These are phyloP conservation scores for Drosophila greeni DNA, from an alignment of 2,888 invertebrate genomes.

Conservation along the genomic window DNA sequence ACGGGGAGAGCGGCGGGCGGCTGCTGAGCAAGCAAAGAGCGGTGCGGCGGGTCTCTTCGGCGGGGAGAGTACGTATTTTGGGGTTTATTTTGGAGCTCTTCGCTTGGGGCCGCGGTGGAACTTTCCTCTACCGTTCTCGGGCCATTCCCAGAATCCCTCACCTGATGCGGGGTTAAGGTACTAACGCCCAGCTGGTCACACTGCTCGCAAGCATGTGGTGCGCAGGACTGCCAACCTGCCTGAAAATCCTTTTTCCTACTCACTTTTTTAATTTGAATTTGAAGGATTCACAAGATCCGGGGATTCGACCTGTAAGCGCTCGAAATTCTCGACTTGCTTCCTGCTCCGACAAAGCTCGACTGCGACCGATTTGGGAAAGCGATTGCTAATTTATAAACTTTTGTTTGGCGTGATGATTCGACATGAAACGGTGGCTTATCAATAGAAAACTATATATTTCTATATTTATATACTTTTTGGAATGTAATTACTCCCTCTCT, in stretches of 20 bases:
- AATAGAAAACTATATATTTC: constrained; percentile 32
- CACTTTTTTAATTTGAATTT: constrained; percentile 2
- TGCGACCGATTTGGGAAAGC: constrained; percentile 41
- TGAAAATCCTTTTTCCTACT: constrained; percentile 14
- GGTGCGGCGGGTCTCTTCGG: not conserved
- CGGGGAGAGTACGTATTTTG: constrained; percentile 11
- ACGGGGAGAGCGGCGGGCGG: constrained; percentile 10
- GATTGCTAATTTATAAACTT: constrained; percentile 65
- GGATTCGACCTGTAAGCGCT: not conserved
- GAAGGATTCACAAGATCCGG: constrained; percentile 1
- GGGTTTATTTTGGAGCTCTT: constrained; percentile 34
- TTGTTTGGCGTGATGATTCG: constrained; percentile 34
- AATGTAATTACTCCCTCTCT: constrained; percentile 10
- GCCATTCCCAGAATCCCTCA: constrained; percentile 13
- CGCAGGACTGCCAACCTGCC: constrained; percentile 45
- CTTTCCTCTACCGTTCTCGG: constrained; percentile 28
- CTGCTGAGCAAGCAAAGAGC: constrained; percentile 3
- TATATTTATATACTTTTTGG: constrained; percentile 13
- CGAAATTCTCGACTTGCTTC: constrained; percentile 29
- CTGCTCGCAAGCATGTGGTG: not conserved
- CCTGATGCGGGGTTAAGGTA: not conserved
- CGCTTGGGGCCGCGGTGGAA: constrained; percentile 20
- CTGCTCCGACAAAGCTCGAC: constrained; percentile 29
- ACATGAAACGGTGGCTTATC: constrained; percentile 29
- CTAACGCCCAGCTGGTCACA: constrained; percentile 46